These are phyloP conservation scores for Dasypogon diadema DNA, from an alignment of 2,888 invertebrate genomes.

Conservation along the genomic window DNA sequence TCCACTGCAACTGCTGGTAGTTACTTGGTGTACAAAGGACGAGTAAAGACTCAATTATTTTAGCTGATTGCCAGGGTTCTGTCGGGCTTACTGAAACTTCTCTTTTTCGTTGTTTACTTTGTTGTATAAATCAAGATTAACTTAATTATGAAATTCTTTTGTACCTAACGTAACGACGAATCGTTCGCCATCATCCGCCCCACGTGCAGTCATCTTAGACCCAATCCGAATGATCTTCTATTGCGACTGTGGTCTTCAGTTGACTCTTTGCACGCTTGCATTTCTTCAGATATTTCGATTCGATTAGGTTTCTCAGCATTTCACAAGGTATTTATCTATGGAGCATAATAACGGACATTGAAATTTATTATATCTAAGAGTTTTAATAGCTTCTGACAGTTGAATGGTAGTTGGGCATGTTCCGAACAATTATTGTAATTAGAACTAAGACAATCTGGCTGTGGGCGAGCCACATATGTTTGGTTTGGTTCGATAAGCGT, in stretches of 20 bases:
- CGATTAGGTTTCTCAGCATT: constrained; percentile 40
- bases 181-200: constrained; percentile 1
- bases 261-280: constrained; percentile 11
- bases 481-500: constrained; percentile 5
- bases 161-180: constrained; percentile 16
- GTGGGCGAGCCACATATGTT: constrained; percentile 6
- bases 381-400: constrained; percentile 41
- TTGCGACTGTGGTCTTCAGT: not conserved
- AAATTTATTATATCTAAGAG: constrained; percentile 44
- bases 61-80: constrained; percentile 25
- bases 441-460: constrained; percentile 27
- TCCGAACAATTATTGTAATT: constrained; percentile 32
- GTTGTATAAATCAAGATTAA: constrained; percentile 47
- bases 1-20: too few species aligned
- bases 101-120: not conserved
- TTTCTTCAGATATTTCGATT: constrained; percentile 42
- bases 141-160: constrained; percentile 49
- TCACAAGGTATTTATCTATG: constrained; percentile 41
- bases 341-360: constrained; percentile 40
- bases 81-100: not conserved
- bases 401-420: constrained; percentile 23
- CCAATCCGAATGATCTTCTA: constrained; percentile 12
- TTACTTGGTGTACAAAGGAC: not conserved
- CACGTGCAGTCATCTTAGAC: not conserved
- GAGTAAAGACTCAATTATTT: constrained; percentile 46